Conservation (phyloP, 2,888 invertebrate genomes). For the Drosophila multiciliata region DNA sequence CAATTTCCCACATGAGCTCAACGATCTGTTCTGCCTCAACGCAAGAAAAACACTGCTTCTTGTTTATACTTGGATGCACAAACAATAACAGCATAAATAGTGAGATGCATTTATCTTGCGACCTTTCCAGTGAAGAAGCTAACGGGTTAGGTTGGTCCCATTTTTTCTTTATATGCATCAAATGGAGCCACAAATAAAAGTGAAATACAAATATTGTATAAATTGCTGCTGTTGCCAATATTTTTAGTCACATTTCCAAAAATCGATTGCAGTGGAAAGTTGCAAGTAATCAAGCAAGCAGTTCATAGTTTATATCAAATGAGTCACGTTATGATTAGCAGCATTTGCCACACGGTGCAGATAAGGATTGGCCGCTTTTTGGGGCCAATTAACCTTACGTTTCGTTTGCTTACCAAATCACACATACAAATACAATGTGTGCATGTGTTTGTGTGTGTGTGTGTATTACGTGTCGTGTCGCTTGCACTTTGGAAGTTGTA, state of each 20-base stretch:
- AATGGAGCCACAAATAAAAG: not conserved
- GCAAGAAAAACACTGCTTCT: constrained; percentile 35
- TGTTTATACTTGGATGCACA: constrained; percentile 63
- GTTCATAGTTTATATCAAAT: not conserved
- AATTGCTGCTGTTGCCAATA: not conserved
- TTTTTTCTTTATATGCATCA: not conserved
- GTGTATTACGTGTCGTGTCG: constrained; percentile 38
- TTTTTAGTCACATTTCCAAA: constrained; percentile 1
- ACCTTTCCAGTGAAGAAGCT: not conserved
- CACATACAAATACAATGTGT: constrained; percentile 6
- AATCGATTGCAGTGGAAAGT: constrained; percentile 4
- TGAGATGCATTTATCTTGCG: constrained; percentile 13
- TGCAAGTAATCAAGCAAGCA: not conserved
- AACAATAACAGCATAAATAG: constrained; percentile 13
- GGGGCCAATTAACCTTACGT: constrained; percentile 60
- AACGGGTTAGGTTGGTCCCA: not conserved
- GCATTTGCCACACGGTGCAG: constrained; percentile 42
- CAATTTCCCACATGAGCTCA: constrained; percentile 40
- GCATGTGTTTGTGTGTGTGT: constrained; percentile 12
- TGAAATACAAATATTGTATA: not conserved
- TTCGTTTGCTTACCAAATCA: constrained; percentile 37
- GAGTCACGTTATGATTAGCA: not conserved
- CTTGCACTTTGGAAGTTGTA: constrained; percentile 57
- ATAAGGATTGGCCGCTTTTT: constrained; percentile 46
- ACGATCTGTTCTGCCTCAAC: constrained; percentile 7